phyloP scores from a whole-genome alignment of 2,888 invertebrate species.

The Spicauda simplicius region DNA sequence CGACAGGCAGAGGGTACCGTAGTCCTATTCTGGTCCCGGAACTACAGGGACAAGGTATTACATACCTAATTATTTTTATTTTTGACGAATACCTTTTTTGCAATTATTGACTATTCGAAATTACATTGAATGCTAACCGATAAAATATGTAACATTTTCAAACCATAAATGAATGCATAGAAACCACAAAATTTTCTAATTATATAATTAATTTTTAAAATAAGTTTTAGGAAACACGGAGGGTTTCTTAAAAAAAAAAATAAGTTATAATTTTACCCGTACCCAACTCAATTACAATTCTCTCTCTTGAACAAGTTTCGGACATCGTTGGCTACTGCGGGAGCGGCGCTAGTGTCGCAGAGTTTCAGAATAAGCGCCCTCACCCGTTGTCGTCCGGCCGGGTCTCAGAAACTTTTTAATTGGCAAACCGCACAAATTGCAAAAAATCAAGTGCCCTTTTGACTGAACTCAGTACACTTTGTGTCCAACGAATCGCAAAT shows the following conservation, averaged over 20 bases:
- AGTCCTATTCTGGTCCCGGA: too few relatives aligned
- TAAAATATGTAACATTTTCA: too few relatives aligned
- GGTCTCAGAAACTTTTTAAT: constrained; percentile 74
- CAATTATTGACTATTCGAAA: too few relatives aligned
- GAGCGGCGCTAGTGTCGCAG: constrained; percentile 49
- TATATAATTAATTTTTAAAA: too few relatives aligned
- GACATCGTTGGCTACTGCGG: not conserved
- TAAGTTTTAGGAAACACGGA: too few relatives aligned
- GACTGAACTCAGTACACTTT: constrained; percentile 77
- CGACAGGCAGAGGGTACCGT: too few relatives aligned
- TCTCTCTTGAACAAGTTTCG: not conserved
- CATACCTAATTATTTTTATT: too few relatives aligned
- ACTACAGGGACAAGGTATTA: too few relatives aligned
- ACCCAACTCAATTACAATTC: not conserved
- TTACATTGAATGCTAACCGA: too few relatives aligned
- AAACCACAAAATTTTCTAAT: too few relatives aligned
- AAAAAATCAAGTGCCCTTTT: constrained; percentile 69
- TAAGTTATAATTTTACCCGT: not conserved
- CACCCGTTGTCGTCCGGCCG: constrained; percentile 63
- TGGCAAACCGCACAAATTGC: constrained; percentile 72
- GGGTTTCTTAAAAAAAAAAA: not conserved
- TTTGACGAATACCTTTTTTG: too few relatives aligned
- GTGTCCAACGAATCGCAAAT: constrained; percentile 50
- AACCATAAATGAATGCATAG: too few relatives aligned
- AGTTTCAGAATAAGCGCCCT: constrained; percentile 61